These are phyloP conservation scores for Phyllostomus discolor DNA, from an alignment of 2,113 vertebrate species.

Conservation along the genomic window DNA sequence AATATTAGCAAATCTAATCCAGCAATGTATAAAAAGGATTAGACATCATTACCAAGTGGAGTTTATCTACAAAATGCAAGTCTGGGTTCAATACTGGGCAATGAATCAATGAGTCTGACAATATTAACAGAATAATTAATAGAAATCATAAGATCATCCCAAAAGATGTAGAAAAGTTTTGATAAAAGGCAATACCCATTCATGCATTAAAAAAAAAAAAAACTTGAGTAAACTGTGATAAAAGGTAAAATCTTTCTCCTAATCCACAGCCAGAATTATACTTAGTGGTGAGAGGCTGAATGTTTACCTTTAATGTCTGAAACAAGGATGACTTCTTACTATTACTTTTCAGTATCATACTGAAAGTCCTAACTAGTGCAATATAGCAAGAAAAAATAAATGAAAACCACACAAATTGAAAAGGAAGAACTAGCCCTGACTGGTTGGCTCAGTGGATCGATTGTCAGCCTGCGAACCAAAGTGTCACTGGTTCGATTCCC, in stretches of 20 bases:
- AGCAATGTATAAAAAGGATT: neutral
- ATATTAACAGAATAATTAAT: neutral
- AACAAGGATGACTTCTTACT: neutral
- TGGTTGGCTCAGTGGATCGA: too few relatives aligned
- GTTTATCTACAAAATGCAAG: neutral
- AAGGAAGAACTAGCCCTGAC: neutral
- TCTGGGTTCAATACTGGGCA: neutral
- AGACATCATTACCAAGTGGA: neutral
- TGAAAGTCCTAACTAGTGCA: neutral
- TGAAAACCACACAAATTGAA: neutral
- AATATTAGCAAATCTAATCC: neutral
- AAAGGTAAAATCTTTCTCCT: neutral
- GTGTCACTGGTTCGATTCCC: accelerated
- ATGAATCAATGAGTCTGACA: neutral
- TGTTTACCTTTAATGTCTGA: neutral
- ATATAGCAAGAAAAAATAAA: neutral
- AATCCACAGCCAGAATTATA: neutral
- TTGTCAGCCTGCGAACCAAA: too few relatives aligned
- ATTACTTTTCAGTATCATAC: neutral
- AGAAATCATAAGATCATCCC: neutral
- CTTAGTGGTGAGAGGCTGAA: neutral
- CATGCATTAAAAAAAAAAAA: neutral
- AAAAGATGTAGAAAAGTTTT: neutral
- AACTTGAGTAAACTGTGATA: neutral
- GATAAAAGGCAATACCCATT: neutral